Evolutionary conservation across 2,113 vertebrate genomes (phyloP).

Genomic region (Lagopus muta): DNA sequence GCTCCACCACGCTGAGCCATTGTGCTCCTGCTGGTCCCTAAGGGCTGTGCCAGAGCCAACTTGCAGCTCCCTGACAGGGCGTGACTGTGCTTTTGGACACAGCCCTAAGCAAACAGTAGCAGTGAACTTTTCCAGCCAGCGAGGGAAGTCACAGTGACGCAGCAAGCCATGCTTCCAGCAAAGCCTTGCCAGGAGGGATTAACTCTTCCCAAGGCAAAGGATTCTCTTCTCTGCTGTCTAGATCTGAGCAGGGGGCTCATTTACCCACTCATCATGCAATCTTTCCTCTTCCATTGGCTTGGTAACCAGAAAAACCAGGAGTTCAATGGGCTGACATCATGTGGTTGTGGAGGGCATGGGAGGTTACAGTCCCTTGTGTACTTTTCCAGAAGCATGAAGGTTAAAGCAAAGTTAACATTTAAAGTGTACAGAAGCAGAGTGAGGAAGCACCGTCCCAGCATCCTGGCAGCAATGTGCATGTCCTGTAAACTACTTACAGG

Average conservation of each 20-base stretch:
- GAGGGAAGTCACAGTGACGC: not conserved
- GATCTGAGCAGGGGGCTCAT: not conserved
- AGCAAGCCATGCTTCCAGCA: not conserved
- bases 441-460: not conserved
- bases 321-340: rapidly evolving
- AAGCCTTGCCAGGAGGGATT: not conserved
- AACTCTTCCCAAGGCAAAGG: not conserved
- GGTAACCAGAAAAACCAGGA: not conserved
- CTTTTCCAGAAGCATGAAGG: not conserved
- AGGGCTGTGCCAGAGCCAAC: not conserved
- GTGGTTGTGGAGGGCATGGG: not conserved
- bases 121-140: not conserved
- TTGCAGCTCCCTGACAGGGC: not conserved
- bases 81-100: not conserved
- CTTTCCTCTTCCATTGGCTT: not conserved
- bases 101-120: conserved; percentile 17
- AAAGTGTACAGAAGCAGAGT: not conserved
- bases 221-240: not conserved
- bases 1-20: not conserved
- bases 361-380: not conserved
- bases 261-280: not conserved
- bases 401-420: not conserved
- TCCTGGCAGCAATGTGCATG: not conserved
- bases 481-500: not conserved
- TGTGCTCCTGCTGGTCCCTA: not conserved